Evolutionary conservation across 2,113 vertebrate species (phyloP).

Genomic region (Falcunculus frontatus): DNA sequence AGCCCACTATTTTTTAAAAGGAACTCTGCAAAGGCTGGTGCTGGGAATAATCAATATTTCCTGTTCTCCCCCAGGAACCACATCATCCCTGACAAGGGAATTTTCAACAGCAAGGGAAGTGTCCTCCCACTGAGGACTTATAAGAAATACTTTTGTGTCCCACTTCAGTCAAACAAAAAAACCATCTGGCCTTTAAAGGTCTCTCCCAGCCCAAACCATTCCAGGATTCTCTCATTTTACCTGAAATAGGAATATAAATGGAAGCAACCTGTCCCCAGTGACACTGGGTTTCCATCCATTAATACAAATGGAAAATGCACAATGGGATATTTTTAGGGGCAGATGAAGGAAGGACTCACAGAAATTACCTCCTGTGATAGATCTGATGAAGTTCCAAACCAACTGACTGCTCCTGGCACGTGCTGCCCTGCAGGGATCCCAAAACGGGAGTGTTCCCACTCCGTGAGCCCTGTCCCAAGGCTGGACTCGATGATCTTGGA

Average conservation of each 20-base stretch:
- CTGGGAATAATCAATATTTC: neutral
- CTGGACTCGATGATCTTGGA: accelerated
- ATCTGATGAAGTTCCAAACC: neutral
- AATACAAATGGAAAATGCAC: no score
- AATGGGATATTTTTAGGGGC: neutral
- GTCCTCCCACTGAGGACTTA: neutral
- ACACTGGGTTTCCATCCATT: neutral
- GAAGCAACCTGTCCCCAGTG: neutral
- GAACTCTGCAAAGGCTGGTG: neutral
- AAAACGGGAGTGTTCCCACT: accelerated
- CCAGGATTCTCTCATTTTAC: neutral
- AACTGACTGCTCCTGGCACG: neutral
- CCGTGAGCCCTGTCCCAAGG: accelerated
- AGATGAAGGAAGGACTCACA: neutral
- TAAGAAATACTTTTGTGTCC: neutral
- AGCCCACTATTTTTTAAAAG: neutral
- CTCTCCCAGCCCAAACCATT: neutral
- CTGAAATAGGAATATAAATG: neutral
- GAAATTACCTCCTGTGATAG: neutral
- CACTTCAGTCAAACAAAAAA: neutral
- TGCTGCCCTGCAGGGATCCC: neutral
- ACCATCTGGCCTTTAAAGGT: neutral
- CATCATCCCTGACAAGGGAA: neutral
- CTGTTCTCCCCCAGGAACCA: neutral
- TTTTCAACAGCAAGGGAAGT: neutral